A percentile compares a stretch with the other conserved stretches of the same genome.
Conservation (phyloP, 2,797 vertebrate genomes). For the Gallirallus australis region DNA sequence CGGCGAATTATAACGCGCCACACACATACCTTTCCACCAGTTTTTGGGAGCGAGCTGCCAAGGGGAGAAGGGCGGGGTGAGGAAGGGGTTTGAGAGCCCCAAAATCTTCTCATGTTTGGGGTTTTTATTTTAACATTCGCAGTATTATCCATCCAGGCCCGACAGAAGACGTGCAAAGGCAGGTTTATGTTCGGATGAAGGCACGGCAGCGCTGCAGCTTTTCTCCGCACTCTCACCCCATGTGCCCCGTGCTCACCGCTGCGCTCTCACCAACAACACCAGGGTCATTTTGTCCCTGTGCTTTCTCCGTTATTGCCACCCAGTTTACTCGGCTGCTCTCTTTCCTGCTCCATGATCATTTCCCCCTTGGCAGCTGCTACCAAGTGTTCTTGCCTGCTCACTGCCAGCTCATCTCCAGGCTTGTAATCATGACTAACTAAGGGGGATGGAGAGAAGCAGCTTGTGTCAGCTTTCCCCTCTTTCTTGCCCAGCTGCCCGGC, state of each 20-base stretch:
- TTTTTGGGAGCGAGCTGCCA: background rate
- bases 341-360: background rate
- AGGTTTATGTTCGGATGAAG: background rate
- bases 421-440: background rate
- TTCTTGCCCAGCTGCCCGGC: background rate
- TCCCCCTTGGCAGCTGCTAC: background rate
- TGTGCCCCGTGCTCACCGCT: background rate
- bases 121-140: background rate
- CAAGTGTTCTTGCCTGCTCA: rapidly evolving
- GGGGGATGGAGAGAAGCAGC: background rate
- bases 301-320: background rate
- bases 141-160: rapidly evolving
- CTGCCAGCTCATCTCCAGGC: background rate
- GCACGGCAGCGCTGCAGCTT: background rate
- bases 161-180: background rate
- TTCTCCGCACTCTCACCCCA: background rate
- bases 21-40: background rate
- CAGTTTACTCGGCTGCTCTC: background rate
- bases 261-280: rapidly evolving
- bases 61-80: background rate
- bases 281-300: background rate
- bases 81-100: background rate
- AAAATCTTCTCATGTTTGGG: background rate
- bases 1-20: rapidly evolving
- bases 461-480: background rate